A percentile compares a stretch with the other conserved stretches of the same genome.
These are phyloP conservation scores for Enteromius unitaeniatus DNA, from an alignment of 2,797 vertebrate species.

Conservation along the genomic window DNA sequence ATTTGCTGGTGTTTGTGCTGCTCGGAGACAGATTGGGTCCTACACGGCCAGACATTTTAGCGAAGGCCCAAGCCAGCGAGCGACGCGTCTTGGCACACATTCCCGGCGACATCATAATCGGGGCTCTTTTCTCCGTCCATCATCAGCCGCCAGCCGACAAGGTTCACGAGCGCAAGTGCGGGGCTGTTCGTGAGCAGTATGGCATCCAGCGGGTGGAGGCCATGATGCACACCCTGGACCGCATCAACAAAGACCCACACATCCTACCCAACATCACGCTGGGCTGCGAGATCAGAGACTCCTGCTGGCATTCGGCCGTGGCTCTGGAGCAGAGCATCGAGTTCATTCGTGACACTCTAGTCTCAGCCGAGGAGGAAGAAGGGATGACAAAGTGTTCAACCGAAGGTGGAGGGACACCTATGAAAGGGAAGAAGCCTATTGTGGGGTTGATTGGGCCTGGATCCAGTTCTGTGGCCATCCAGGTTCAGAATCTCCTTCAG, in stretches of 20 bases:
- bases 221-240: conserved; percentile 95
- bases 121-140: conserved; percentile 97
- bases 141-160: conserved; percentile 97
- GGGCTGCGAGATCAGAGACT: conserved; percentile 97
- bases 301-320: conserved; percentile 98
- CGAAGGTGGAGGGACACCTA: conserved; percentile 77
- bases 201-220: conserved; percentile 98
- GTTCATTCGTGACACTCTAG: conserved; percentile 96
- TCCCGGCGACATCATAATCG: conserved; percentile 96
- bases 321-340: conserved; percentile 98
- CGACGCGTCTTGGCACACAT: conserved; percentile 92
- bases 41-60: conserved; percentile 74
- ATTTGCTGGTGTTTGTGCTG: conserved; percentile 80
- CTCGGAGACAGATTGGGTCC: conserved; percentile 81
- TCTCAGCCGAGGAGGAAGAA: conserved; percentile 93
- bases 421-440: conserved; percentile 91
- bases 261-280: conserved; percentile 93
- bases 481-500: conserved; percentile 97
- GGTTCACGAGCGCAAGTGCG: conserved; percentile 97
- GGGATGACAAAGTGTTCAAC: conserved; percentile 85
- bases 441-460: conserved; percentile 97
- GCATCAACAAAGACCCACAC: conserved; percentile 89
- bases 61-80: conserved; percentile 89
- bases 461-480: conserved; percentile 98
- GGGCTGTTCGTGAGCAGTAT: conserved; percentile 95